Conservation (phyloP, 2,888 invertebrate species). For the Boloria euphrosyne region DNA sequence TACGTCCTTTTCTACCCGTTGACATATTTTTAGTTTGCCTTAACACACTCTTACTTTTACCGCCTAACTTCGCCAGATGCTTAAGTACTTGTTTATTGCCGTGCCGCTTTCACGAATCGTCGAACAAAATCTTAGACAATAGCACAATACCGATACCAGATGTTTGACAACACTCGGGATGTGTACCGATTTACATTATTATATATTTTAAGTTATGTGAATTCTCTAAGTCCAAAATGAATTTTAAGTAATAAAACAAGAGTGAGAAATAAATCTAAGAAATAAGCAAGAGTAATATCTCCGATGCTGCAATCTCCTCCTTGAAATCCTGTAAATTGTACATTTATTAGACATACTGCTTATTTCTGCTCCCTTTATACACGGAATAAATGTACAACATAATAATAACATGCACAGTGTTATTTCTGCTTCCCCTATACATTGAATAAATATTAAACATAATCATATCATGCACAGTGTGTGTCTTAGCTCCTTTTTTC, state of each 20-base stretch:
- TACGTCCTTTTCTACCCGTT: not conserved
- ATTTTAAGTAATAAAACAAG: not conserved
- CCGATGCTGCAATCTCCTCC: not conserved
- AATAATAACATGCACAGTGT: too few species aligned
- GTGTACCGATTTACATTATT: too few species aligned
- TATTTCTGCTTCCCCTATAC: too few species aligned
- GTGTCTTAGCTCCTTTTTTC: too few species aligned
- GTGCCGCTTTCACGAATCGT: too few species aligned
- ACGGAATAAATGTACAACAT: not conserved
- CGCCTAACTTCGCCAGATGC: not conserved
- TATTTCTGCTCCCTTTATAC: not conserved
- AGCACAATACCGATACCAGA: too few species aligned
- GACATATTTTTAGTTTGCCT: not conserved
- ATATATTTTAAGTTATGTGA: too few species aligned
- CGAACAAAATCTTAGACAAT: too few species aligned
- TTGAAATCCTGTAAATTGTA: not conserved
- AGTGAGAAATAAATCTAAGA: not conserved
- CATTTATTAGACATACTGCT: not conserved
- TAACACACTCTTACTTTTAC: not conserved
- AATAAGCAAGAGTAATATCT: not conserved
- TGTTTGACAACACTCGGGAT: too few species aligned
- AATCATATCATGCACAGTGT: too few species aligned
- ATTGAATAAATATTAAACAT: too few species aligned
- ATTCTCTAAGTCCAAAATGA: not conserved
- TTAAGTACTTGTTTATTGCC: not conserved